Conservation (phyloP, 2,113 vertebrate species). For the Mormyrus lacerda region DNA sequence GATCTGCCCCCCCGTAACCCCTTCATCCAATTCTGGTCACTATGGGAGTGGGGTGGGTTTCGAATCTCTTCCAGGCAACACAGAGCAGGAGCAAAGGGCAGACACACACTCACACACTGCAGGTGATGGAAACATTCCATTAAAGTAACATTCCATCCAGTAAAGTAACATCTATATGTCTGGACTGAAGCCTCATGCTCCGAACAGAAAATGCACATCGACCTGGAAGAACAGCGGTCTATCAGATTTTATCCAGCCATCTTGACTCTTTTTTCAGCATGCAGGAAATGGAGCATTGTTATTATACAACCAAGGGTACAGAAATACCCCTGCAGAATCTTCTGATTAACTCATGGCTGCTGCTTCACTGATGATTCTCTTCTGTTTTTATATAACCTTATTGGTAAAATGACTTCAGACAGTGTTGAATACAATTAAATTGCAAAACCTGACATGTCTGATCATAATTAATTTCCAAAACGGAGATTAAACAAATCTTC, state of each 20-base stretch:
- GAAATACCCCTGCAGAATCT: not conserved
- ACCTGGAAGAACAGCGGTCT: not conserved
- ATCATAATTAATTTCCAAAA: conserved; percentile 1
- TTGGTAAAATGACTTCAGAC: not conserved
- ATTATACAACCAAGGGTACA: not conserved
- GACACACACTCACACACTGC: not conserved
- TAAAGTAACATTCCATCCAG: too few relatives aligned
- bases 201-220: not conserved
- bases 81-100: not conserved
- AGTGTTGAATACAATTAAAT: not conserved
- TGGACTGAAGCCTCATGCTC: too few relatives aligned
- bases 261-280: not conserved
- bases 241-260: not conserved
- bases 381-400: not conserved
- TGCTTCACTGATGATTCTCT: not conserved
- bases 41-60: not conserved
- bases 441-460: not conserved
- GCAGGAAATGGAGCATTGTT: not conserved
- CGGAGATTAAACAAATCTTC: not conserved
- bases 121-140: not conserved
- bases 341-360: not conserved
- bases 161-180: too few relatives aligned
- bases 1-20: not conserved
- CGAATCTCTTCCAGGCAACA: not conserved
- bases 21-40: not conserved